Percentiles rank a stretch among this genome's conserved stretches.
Conservation (phyloP, 2,797 vertebrate species). For the Xenopus petersii region DNA sequence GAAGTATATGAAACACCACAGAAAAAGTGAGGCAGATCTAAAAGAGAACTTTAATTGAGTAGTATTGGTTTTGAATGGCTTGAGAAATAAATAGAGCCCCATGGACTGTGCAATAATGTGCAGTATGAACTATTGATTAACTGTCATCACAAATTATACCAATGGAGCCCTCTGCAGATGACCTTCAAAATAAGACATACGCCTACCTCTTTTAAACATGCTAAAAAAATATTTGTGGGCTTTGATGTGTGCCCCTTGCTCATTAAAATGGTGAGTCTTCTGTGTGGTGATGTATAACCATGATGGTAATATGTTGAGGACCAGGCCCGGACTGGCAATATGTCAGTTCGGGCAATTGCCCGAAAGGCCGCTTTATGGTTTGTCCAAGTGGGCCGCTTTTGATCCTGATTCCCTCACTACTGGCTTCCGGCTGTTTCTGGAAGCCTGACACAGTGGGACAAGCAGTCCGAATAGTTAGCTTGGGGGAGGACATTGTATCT, state of each 20-base stretch:
- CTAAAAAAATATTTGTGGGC: slow-evolving; percentile 47
- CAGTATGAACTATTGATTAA: slow-evolving; percentile 41
- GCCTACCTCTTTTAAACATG: slow-evolving; percentile 45
- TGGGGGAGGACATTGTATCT: too few relatives aligned
- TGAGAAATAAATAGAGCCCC: slow-evolving; percentile 3
- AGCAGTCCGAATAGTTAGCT: too few relatives aligned
- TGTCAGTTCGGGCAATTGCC: too few relatives aligned
- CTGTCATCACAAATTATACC: slow-evolving; percentile 36
- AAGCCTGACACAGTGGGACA: too few relatives aligned
- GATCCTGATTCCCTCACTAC: too few relatives aligned
- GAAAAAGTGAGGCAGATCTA: slow-evolving; percentile 16
- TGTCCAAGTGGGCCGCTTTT: too few relatives aligned
- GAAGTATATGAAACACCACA: not conserved
- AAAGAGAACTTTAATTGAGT: slow-evolving; percentile 28
- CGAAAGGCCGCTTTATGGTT: too few relatives aligned
- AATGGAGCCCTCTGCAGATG: slow-evolving; percentile 26
- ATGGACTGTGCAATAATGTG: slow-evolving; percentile 31
- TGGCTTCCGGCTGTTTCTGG: too few relatives aligned
- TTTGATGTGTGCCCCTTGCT: slow-evolving; percentile 43
- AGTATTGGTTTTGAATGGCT: slow-evolving; percentile 26
- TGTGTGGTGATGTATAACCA: slow-evolving; percentile 43
- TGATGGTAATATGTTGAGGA: slow-evolving; percentile 39
- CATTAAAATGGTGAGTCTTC: slow-evolving; percentile 41
- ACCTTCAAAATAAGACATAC: slow-evolving; percentile 34
- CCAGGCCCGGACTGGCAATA: too few relatives aligned